These are phyloP conservation scores for Oscarella lobularis DNA, from an alignment of 37 sponge, comb jelly and placozoan species.

Conservation along the genomic window DNA sequence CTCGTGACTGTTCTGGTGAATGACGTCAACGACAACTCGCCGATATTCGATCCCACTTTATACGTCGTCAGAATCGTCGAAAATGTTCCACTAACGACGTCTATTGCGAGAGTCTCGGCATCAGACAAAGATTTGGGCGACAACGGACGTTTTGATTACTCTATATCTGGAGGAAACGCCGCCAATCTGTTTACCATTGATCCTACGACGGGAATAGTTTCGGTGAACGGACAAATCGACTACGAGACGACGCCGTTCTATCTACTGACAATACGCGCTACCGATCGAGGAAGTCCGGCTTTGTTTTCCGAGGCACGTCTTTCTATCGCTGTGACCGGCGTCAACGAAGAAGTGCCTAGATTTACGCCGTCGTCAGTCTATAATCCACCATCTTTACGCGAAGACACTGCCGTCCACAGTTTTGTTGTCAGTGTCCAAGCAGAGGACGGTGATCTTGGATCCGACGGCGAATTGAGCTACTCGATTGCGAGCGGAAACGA, in stretches of 20 bases:
- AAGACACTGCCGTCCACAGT: neutral
- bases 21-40: slow-evolving; percentile 48
- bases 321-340: slow-evolving; percentile 12
- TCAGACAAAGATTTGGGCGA: neutral
- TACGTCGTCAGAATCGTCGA: neutral
- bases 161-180: neutral
- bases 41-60: slow-evolving; percentile 7
- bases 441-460: neutral
- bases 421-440: neutral
- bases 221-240: slow-evolving; percentile 33
- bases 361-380: slow-evolving; percentile 5
- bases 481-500: neutral
- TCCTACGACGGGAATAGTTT: slow-evolving; percentile 17
- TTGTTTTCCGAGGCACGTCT: slow-evolving; percentile 7
- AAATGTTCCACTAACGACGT: neutral
- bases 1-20: slow-evolving; percentile 12
- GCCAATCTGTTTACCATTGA: slow-evolving; percentile 12
- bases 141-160: neutral
- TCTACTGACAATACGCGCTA: slow-evolving; percentile 34
- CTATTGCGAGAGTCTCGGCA: neutral
- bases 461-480: neutral
- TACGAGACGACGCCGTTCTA: slow-evolving; percentile 23
- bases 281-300: neutral
- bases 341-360: slow-evolving; percentile 25
- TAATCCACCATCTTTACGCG: neutral